Evolutionary conservation across 2,113 vertebrate genomes (phyloP), one percentile per base, ranked within the genome.

Genomic region (Australoheros scitulus): DNA sequence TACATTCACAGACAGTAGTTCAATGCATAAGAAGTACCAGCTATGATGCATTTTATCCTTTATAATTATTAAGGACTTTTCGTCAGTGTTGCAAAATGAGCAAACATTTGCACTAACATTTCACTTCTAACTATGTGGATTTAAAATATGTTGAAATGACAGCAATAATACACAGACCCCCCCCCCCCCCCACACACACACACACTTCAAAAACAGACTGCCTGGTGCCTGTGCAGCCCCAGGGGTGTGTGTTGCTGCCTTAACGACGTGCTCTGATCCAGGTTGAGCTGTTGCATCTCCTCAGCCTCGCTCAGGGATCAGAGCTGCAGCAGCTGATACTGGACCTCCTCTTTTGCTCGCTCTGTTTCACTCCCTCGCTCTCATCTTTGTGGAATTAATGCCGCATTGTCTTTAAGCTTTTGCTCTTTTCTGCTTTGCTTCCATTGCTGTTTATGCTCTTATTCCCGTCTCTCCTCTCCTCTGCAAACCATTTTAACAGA

Each of bases 141-240:
- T 29, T 29, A 29, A 29, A 29, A 29, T 29, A 29, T 29, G 29
- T 29, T 29, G 29, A 29, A 29, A 29, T 29, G 6, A 34, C 32
- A 34, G 7, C 32, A 34, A 7, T 34, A 34, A 34, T 29, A 4
- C 29, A 29, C 6, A 34, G 32, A 32, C 1, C 4, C 32, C 32
- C 7, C 8, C 36, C 36, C 36, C 36, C 7, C 34, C 6, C 34
- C 34, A 81, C 72, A 61, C 52, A 64, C 79, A 77, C 61, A 84
- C 0, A 29, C 77, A 80, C 79, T 90, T 89, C 17, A 88, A 24
- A 61, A 85, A 83, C 92, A 96, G 95, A 94, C 94, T 93, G 88
- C 61, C 92, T 95, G 95, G 95, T 95, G 95, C 95, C 95, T 92
- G 60, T 34, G 59, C 50, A 79, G 91, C 94, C 95, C 93, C 91